Evolutionary conservation across 2,113 vertebrate genomes (phyloP).

Genomic region (Chlorodrepanis virens): DNA sequence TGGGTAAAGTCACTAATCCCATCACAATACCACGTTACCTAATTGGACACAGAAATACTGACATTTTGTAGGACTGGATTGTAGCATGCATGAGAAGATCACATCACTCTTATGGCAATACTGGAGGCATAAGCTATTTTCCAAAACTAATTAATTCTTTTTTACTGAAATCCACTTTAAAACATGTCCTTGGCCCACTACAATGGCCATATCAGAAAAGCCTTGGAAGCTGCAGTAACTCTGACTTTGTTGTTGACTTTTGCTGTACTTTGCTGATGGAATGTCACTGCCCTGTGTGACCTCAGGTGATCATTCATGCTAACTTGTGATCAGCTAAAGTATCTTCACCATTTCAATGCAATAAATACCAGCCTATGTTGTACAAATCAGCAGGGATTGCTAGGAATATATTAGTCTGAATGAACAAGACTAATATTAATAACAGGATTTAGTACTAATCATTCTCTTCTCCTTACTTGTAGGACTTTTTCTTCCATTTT

Average conservation of each 20-base stretch:
- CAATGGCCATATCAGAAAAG: neutral
- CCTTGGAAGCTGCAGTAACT: neutral
- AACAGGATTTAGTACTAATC: neutral
- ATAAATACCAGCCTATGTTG: neutral
- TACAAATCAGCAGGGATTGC: neutral
- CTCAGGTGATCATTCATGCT: neutral
- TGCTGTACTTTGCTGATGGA: neutral
- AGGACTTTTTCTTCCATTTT: neutral
- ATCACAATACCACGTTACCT: neutral
- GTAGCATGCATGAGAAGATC: neutral
- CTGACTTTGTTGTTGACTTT: neutral
- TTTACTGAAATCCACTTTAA: neutral
- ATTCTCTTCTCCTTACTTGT: neutral
- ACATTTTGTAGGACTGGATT: neutral
- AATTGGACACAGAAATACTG: neutral
- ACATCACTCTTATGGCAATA: neutral
- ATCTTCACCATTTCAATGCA: neutral
- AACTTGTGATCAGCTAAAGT: neutral
- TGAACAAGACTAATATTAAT: neutral
- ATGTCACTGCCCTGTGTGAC: neutral
- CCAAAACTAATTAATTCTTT: neutral
- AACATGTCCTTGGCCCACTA: neutral
- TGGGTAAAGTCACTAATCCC: neutral
- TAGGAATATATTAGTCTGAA: neutral
- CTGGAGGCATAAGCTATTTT: neutral